Conservation (phyloP, 2,797 vertebrate genomes). For the Sternarchorhynchus goeldii region DNA sequence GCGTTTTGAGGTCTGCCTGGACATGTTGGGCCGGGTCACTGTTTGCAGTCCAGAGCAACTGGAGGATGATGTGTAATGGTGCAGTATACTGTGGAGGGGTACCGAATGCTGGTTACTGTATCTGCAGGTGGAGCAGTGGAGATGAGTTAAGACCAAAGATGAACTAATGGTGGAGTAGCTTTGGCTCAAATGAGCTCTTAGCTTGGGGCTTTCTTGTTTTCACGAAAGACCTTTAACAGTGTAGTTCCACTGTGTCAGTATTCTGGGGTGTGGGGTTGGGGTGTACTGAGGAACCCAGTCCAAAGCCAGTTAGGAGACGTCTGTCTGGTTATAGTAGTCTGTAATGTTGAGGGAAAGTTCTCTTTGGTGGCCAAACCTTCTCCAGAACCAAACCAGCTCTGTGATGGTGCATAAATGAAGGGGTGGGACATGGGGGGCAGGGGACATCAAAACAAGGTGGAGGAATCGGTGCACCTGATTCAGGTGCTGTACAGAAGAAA, state of each 20-base stretch:
- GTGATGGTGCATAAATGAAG: too few relatives aligned
- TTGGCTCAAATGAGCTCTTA: too few relatives aligned
- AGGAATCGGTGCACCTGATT: neutral
- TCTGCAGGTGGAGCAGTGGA: too few relatives aligned
- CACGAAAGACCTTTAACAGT: too few relatives aligned
- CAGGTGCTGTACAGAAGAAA: neutral
- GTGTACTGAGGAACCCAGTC: neutral
- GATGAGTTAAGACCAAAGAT: too few relatives aligned
- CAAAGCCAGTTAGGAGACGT: neutral
- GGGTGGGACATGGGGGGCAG: too few relatives aligned
- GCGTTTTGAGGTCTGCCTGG: neutral
- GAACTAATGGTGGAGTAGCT: too few relatives aligned
- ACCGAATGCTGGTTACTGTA: neutral
- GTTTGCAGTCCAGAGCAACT: neutral
- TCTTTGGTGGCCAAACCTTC: neutral
- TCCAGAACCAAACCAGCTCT: neutral
- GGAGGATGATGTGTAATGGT: neutral
- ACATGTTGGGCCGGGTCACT: neutral
- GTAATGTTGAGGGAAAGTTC: neutral
- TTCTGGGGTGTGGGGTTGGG: too few relatives aligned
- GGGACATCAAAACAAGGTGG: too few relatives aligned
- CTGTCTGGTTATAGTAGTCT: neutral
- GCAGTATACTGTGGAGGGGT: neutral
- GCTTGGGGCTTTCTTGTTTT: too few relatives aligned
- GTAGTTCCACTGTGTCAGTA: too few relatives aligned